Evolutionary conservation across 2,888 invertebrate genomes (phyloP), one percentile per base, ranked within the genome.

Genomic region (Lithophane ornitopus): DNA sequence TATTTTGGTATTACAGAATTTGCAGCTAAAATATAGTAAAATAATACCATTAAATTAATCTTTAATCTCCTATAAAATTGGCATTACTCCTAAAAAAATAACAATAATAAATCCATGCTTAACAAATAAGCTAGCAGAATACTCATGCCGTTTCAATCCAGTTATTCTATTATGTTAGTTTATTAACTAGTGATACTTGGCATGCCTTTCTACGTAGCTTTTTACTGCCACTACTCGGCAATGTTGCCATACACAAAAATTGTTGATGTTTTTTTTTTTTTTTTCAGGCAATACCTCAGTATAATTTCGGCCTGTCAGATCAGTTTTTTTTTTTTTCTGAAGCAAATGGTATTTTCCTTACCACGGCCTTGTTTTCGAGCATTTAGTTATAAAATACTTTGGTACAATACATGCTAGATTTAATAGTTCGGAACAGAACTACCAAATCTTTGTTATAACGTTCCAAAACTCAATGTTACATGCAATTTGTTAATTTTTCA

Each of bases 201-300:
- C 94, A 94, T 94, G 94, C 94, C 88, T 87, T 75, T 85, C 87
- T 90, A 89, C 81, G 66, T 84, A 70, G 85, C 85, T 78, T 82
- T 77, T 54, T 59, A 81, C 87, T 89, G 89, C 90, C 88, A 89
- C 90, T 92, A 91, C 88, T 70, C 61, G 56, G 7, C 49, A 74
- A 62, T 74, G 49, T 74, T 78, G 41, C 70, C 74, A 72, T 41
- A 66, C 41, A 49, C 54, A 54, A 59, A 54, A 49, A 26, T 0
- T 1, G 7, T 0, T 34, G 34, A 34, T 34, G 6, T 34, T 16
- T 7, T 0, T 1, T 8, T 44, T 8, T 44, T 56, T 70, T 67
- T 68, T 46, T 59, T 34, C 8, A 14, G 65, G 69, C 56, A 52
- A 54, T 49, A 28, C 46, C 56, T 54, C 16, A 11, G 1, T 34